A percentile compares a stretch with the other conserved stretches of the same genome.
These are phyloP conservation scores for Cavia aperea DNA, from an alignment of 2,113 vertebrate species.

Conservation along the genomic window DNA sequence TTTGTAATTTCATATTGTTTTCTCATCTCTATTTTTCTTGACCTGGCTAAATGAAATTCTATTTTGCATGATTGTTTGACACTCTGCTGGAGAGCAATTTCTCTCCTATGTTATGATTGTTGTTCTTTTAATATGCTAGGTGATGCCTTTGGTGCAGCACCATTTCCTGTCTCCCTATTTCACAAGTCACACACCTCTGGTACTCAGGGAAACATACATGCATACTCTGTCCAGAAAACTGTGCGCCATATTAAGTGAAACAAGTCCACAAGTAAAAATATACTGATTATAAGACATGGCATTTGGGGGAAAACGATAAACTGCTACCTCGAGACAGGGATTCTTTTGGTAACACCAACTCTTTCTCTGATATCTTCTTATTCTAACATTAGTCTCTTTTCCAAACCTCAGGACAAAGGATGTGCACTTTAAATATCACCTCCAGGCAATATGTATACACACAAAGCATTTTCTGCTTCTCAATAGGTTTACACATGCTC, in stretches of 20 bases:
- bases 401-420: slow-evolving; percentile 31
- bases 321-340: neutral
- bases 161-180: neutral
- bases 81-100: neutral
- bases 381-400: slow-evolving; percentile 41
- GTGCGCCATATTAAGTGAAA: neutral
- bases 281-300: neutral
- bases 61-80: too few species aligned
- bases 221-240: neutral
- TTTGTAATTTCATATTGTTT: neutral
- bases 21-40: neutral
- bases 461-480: slow-evolving; percentile 55
- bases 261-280: neutral
- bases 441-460: slow-evolving; percentile 36
- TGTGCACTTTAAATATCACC: slow-evolving; percentile 56
- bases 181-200: neutral
- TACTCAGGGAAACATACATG: neutral
- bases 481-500: slow-evolving; percentile 62
- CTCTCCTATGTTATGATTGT: neutral
- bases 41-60: neutral
- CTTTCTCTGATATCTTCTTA: neutral
- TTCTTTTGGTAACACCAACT: neutral
- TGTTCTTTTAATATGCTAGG: neutral
- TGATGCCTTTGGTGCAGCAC: too few species aligned
- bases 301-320: slow-evolving; percentile 32